Evolutionary conservation across 2,113 vertebrate species (phyloP).

Genomic region (Monarcha castaneiventris): DNA sequence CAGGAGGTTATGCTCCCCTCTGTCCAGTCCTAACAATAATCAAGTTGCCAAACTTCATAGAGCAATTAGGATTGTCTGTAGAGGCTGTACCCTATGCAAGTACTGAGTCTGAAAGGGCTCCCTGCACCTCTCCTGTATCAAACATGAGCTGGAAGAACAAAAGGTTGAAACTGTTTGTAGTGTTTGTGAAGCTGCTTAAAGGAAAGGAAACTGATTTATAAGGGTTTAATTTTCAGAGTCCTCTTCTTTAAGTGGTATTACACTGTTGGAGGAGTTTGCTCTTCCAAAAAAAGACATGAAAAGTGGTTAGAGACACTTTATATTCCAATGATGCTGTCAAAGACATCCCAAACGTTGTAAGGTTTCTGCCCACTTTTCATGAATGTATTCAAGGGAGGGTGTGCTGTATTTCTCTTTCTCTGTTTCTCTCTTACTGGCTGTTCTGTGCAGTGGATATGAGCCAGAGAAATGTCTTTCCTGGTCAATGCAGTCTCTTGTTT

Average conservation of each 20-base stretch:
- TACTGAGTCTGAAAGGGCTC: neutral
- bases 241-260: neutral
- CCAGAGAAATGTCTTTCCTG: constrained; percentile 10
- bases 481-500: constrained; percentile 49
- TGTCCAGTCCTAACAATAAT: neutral
- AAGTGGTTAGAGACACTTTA: neutral
- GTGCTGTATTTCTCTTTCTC: neutral
- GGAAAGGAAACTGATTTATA: neutral
- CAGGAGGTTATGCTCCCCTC: neutral
- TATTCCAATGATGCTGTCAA: neutral
- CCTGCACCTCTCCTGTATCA: neutral
- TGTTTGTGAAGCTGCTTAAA: neutral
- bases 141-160: neutral
- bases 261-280: neutral
- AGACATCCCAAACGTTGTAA: neutral
- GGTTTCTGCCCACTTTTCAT: neutral
- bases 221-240: neutral
- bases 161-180: neutral
- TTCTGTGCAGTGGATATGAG: neutral
- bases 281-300: neutral
- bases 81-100: neutral
- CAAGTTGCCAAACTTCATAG: neutral
- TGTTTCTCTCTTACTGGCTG: constrained; percentile 13
- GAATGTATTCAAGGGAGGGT: neutral
- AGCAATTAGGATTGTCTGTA: neutral